Conservation (phyloP, 2,113 vertebrate genomes). For the Bujurquina vittata region DNA sequence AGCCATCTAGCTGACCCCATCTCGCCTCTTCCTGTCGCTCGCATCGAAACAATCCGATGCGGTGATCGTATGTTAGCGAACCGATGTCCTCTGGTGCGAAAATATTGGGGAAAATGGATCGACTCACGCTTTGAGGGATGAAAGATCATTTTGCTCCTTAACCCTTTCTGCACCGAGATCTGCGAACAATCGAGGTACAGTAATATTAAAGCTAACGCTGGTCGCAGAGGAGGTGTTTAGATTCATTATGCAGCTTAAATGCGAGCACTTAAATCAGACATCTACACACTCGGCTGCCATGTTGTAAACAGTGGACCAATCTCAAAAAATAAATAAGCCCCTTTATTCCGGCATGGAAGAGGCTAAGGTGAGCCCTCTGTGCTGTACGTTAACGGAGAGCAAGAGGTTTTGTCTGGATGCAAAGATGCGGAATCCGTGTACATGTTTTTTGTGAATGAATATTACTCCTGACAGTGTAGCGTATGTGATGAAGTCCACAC, state of each 20-base stretch:
- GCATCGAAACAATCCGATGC: neutral
- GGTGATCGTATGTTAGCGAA: neutral
- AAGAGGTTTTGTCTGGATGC: conserved; percentile 12
- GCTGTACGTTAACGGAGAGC: neutral
- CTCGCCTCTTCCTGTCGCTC: neutral
- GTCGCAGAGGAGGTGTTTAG: neutral
- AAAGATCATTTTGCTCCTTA: conserved; percentile 78
- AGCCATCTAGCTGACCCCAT: neutral
- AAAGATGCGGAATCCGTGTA: conserved; percentile 38
- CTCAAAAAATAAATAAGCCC: neutral
- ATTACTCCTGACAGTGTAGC: conserved; percentile 25
- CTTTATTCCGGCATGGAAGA: conserved; percentile 13
- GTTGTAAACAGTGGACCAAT: neutral
- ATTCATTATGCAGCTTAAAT: neutral
- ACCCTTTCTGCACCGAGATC: conserved; percentile 77
- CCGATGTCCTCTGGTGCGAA: conserved; percentile 33
- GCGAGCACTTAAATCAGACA: neutral
- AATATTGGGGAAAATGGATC: conserved; percentile 62
- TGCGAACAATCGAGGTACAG: conserved; percentile 81
- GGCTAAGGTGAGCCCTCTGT: neutral
- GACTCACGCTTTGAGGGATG: conserved; percentile 75
- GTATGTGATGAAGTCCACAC: conserved; percentile 36
- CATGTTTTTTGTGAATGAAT: conserved; percentile 56
- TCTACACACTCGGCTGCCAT: neutral
- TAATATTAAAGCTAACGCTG: conserved; percentile 32